phyloP scores from a whole-genome alignment of 2,888 invertebrate species.

The Clivina fossor region DNA sequence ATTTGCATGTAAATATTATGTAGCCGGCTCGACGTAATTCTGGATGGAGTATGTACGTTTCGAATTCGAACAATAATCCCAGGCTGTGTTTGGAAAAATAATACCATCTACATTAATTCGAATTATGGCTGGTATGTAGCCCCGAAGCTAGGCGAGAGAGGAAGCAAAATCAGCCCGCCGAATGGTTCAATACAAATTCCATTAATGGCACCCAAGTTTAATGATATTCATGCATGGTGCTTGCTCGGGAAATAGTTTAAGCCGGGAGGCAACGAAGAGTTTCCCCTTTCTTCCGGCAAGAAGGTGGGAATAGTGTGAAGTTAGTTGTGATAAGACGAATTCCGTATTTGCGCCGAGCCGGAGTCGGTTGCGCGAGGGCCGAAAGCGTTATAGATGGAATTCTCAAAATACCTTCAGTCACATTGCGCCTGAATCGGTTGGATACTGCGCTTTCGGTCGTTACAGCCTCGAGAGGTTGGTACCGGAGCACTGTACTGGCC shows the following conservation, averaged over 20 bases:
- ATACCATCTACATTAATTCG: slow-evolving; percentile 10
- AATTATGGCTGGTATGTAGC: slow-evolving; percentile 13
- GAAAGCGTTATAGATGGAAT: slow-evolving; percentile 24
- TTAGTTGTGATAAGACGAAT: slow-evolving; percentile 32
- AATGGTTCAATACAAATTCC: slow-evolving; percentile 24
- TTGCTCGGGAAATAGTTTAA: slow-evolving; percentile 20
- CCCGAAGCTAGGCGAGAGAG: neutral
- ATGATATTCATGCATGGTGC: slow-evolving; percentile 28
- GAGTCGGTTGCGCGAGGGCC: slow-evolving; percentile 9
- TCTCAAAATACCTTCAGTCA: slow-evolving; percentile 21
- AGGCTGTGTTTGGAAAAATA: too few relatives aligned
- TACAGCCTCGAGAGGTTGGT: too few relatives aligned
- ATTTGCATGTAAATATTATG: too few relatives aligned
- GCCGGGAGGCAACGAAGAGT: neutral
- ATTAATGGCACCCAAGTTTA: slow-evolving; percentile 25
- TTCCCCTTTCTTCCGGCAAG: neutral
- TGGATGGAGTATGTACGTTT: too few relatives aligned
- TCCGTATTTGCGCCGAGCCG: slow-evolving; percentile 19
- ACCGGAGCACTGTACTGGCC: too few relatives aligned
- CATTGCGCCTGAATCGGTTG: slow-evolving; percentile 4
- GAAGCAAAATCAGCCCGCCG: neutral
- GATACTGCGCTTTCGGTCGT: slow-evolving; percentile 1
- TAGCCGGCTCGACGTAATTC: too few relatives aligned
- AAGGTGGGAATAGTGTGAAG: slow-evolving; percentile 21
- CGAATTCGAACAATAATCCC: too few relatives aligned